Evolutionary conservation across 37 sponge, comb jelly and placozoan species (phyloP), one percentile per base, ranked within the genome.

Genomic region (Cladorhizidae sp.): DNA sequence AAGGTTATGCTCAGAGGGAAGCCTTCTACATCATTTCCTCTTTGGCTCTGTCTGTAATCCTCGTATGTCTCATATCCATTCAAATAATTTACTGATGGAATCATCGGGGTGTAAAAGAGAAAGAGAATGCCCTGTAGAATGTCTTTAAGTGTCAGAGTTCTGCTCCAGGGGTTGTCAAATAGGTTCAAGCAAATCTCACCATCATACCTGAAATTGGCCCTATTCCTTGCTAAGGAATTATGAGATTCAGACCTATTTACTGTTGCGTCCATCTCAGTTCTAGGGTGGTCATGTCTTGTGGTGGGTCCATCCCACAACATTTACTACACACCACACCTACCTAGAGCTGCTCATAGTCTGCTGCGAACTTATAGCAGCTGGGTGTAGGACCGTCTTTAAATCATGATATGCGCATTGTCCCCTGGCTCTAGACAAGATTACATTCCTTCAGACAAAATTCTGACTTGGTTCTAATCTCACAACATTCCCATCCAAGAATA

Each of bases 91-190:
- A 64, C 42, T 92, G 37, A 92, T 71, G 5, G 93, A 88, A 67
- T 92, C 93, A 9, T 87, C 85, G 93, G 93, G 50, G 87, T 79
- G 50, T 92, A 65, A 20, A 92, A 54, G 76, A 92, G 71, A 64
- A 92, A 92, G 21, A 92, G 88, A 5, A 92, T 73, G 31, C 93
- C 93, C 57, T 87, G 88, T 1, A 92, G 88, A 20, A 87, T 67
- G 68, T 92, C 93, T 40, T 87, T 88, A 17, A 92, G 82, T 22
- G 84, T 76, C 72, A 84, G 61, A 49, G 40, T 40, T 17, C 71
- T 45, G 39, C 40, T 75, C 88, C 88, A 92, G 50, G 71, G 56
- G 55, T 92, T 88, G 52, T 86, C 23, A 92, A 63, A 45, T n/a
- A n/a, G n/a, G n/a, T n/a, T n/a, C n/a, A n/a, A n/a, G n/a, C 93